These are phyloP conservation scores for Ophiothrix spiculata DNA, from an alignment of 35 echinoderm and acorn worm species.

Conservation along the genomic window DNA sequence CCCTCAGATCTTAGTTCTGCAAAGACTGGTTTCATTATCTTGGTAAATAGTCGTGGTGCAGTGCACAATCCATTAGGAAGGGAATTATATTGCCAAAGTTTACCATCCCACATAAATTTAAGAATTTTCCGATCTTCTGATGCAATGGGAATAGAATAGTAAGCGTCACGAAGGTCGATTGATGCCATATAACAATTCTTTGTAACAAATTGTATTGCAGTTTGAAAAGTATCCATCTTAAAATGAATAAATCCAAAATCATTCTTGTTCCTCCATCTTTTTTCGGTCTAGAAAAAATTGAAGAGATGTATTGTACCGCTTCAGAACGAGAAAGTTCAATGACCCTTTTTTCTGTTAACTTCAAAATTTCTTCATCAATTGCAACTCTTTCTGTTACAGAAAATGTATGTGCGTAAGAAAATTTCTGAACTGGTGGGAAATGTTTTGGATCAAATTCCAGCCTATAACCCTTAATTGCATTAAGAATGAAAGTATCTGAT, in stretches of 20 bases:
- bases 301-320: conserved; percentile 46
- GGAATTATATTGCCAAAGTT: conserved; percentile 48
- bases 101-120: conserved; percentile 42
- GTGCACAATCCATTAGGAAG: conserved; percentile 61
- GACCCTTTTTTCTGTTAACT: conserved; percentile 38
- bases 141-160: conserved; percentile 71
- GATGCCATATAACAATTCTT: conserved; percentile 60
- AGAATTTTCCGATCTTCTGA: conserved; percentile 42
- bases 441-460: conserved; percentile 37
- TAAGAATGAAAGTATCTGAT: conserved; percentile 53
- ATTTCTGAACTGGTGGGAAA: conserved; percentile 23
- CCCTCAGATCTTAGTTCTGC: too few species aligned
- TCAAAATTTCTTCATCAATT: conserved; percentile 48
- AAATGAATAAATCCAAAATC: conserved; percentile 71
- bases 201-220: conserved; percentile 40
- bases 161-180: conserved; percentile 64
- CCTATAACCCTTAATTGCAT: conserved; percentile 44
- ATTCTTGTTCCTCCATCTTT: conserved; percentile 65
- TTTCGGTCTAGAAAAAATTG: conserved; percentile 59
- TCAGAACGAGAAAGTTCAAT: conserved; percentile 34
- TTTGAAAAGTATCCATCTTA: conserved; percentile 73
- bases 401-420: conserved; percentile 39
- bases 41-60: conserved; percentile 42
- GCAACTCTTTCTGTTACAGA: conserved; percentile 3
- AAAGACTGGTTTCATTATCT: too few species aligned